Evolutionary conservation across 30 jellyfish, hydroid and myxozoan genomes (phyloP), one percentile per base, ranked within the genome.

Genomic region (Rhopilema esculentum): DNA sequence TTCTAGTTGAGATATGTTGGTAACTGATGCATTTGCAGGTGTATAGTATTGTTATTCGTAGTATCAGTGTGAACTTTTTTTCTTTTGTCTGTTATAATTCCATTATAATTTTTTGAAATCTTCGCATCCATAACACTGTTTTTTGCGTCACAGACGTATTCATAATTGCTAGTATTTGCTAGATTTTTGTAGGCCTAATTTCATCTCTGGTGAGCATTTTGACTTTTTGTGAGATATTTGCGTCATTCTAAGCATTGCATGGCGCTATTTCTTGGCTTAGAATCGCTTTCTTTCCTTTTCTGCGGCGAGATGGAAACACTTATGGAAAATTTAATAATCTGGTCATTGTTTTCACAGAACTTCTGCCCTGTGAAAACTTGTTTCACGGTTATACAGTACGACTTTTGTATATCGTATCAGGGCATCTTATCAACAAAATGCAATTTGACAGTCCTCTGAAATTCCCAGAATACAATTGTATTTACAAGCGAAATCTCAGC

Each of bases 401-500:
- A 40, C 57, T 40, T n/a, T 40, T 40, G 57, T 40, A 32, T n/a
- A 19, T 1, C 64, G 40, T 73, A 73, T 73, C 68, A 31, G 9
- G 65, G 4, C 75, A 23, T 53, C 61, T 77, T 77, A 77, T 15
- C 77, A 27, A 27, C 68, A 64, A 24, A 77, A 53, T 77, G 78
- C 88, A 77, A 77, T 49, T 77, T 77, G 69, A 73, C 76, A 77
- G 64, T 63, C 61, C 61, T 22, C 66, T 28, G 77, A 26, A 30
- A 26, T 57, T 53, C 88, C 66, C 64, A 51, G 49, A 64, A 57
- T 19, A 77, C 88, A 30, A 77, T 77, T 51, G 26, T 62, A 20
- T 31, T 77, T 21, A 40, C 88, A 20, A 52, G 88, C 26, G 32
- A 27, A 57, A 77, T 57, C 66, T 30, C 67, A 62, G 32, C 66